Base-by-base conservation (phyloP, 2,113 vertebrate species). In the Podilymbus podiceps region DNA sequence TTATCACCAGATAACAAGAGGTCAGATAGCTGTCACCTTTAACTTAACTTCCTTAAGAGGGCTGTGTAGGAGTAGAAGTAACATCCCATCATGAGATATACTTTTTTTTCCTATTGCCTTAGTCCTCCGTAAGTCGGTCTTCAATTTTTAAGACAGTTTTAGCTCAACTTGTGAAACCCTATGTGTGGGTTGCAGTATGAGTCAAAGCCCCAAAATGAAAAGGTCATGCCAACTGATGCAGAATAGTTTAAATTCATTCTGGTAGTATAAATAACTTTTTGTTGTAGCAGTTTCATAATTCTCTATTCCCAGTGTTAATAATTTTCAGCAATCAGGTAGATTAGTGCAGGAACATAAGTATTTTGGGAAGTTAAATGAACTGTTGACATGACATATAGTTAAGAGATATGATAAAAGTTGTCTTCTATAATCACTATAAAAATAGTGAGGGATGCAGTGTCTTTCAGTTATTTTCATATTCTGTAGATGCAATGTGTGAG, bases 131-230 rank as follows among this genome's bases (percentile, higher is more conserved):
- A 78, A 89, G 77, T 75, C 60, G 83, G 38, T 88, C 91, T 92
- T 93, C 88, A 94, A 68, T 82, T 92, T 95, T 90, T 56, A 60
- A 93, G 88, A 73, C 69, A 62, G 62, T 89, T 96, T 93, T 93
- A 89, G 67, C 90, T 92, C 71, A 50, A 79, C 46, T 91, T 95
- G 73, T 0, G 0, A 94, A 96, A 87, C 64, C 66, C 18, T 53
- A 15, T 58, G 84, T 93, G 94, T 96, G 94, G 96, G 95, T 64
- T 95, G 92, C 88, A 89, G 88, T 53, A 82, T 97, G 95, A 97
- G 95, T 96, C 96, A 97, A 96, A 96, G 77, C 66, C 84, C 89
- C 44, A 91, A 62, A 97, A 95, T 95, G 83, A 92, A 96, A 94
- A 96, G 96, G 92, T 93, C 94, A 93, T 0, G 15, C 74, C 89